A percentile compares a stretch with the other conserved stretches of the same genome.
Evolutionary conservation across 2,797 vertebrate species (phyloP).

Genomic region (Tamandua tetradactyla): DNA sequence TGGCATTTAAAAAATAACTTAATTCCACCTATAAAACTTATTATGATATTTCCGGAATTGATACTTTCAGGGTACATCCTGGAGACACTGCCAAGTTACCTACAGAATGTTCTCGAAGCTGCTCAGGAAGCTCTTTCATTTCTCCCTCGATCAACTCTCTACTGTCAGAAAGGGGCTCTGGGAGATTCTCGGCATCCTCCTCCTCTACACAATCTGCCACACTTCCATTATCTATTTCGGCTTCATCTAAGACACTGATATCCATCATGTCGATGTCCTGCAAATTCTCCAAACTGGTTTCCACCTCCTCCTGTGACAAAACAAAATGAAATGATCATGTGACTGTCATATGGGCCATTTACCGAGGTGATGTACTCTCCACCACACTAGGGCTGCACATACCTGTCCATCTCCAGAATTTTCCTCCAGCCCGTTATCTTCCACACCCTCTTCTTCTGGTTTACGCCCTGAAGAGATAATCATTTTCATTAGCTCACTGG

Average conservation of each 20-base stretch:
- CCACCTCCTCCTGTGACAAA: conserved; percentile 88
- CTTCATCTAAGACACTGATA: conserved; percentile 95
- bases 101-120: conserved; percentile 84
- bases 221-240: conserved; percentile 92
- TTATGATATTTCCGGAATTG: not conserved
- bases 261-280: conserved; percentile 97
- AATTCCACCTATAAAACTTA: not conserved
- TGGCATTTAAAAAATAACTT: not conserved
- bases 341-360: not conserved
- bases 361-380: not conserved
- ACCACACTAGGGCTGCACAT: not conserved
- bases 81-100: conserved; percentile 36
- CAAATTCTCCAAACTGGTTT: conserved; percentile 91
- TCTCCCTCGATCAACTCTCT: conserved; percentile 85
- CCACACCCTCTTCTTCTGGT: conserved; percentile 90
- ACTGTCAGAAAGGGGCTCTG: conserved; percentile 84
- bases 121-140: conserved; percentile 84
- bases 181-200: conserved; percentile 87
- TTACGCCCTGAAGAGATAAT: conserved; percentile 86
- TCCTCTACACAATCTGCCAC: conserved; percentile 88
- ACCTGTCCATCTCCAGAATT: conserved; percentile 94
- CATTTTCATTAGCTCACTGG: not conserved
- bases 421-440: conserved; percentile 92
- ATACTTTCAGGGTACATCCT: not conserved
- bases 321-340: not conserved